phyloP scores from a whole-genome alignment of 2,113 vertebrate species.

The Pelusios castaneus region DNA sequence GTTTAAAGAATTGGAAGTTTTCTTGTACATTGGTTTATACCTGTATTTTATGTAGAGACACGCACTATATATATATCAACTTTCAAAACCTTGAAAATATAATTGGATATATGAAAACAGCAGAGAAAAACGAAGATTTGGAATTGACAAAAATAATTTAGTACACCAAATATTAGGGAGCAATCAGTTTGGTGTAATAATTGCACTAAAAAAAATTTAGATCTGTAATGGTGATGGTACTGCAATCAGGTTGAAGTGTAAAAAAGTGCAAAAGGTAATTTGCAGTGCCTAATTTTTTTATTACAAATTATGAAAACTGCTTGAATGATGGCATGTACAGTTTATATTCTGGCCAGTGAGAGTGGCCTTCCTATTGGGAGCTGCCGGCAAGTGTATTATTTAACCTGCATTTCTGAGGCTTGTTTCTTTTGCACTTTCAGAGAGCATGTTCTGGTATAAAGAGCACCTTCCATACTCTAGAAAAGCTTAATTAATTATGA shows the following conservation, averaged over 20 bases:
- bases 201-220: conserved; percentile 14
- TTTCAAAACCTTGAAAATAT: neutral
- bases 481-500: conserved; percentile 12
- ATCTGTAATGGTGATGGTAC: conserved; percentile 35
- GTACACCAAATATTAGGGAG: neutral
- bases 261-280: neutral
- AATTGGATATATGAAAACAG: conserved; percentile 1
- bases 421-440: conserved; percentile 77
- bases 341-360: conserved; percentile 36
- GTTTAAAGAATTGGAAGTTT: neutral
- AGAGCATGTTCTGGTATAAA: conserved; percentile 66
- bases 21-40: conserved; percentile 30
- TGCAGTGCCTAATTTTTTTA: neutral
- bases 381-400: conserved; percentile 15
- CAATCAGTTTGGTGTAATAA: neutral
- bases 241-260: neutral
- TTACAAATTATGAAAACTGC: neutral
- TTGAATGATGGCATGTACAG: neutral
- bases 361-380: conserved; percentile 21
- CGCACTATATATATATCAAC: neutral
- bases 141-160: neutral
- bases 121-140: neutral
- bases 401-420: conserved; percentile 60
- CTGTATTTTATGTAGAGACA: neutral
- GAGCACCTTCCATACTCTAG: conserved; percentile 76